Evolutionary conservation across 2,888 invertebrate genomes (phyloP).

Genomic region (Alloscopus bannaensis): DNA sequence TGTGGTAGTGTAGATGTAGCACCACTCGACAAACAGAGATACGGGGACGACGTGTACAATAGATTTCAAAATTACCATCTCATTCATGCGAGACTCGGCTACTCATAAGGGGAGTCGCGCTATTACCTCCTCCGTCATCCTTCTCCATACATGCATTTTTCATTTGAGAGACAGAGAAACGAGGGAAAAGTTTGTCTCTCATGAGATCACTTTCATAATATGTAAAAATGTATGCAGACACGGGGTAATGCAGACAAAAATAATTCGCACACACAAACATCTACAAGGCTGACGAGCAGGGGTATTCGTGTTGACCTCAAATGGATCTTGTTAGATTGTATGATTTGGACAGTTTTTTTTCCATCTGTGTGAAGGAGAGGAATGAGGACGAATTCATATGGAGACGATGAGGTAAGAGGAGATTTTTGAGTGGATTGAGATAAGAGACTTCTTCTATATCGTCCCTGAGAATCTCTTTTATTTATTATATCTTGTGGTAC

Average conservation of each 20-base stretch:
- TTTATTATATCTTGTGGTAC: slow-evolving; percentile 39
- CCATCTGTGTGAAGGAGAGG: background rate
- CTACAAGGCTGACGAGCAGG: too few relatives aligned
- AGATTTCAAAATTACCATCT: slow-evolving; percentile 56
- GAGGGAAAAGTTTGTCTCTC: too few relatives aligned
- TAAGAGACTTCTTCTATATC: slow-evolving; percentile 24
- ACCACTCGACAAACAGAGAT: too few relatives aligned
- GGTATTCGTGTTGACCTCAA: too few relatives aligned
- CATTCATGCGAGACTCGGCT: slow-evolving; percentile 25
- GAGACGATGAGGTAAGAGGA: background rate
- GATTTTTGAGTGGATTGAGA: slow-evolving; percentile 16
- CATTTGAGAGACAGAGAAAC: too few relatives aligned
- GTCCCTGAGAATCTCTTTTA: slow-evolving; percentile 25
- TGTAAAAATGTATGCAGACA: too few relatives aligned
- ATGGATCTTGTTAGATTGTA: too few relatives aligned
- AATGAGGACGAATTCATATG: slow-evolving; percentile 3
- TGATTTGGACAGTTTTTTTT: too few relatives aligned
- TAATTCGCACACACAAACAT: background rate
- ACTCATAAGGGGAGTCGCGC: slow-evolving; percentile 11
- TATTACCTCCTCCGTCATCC: background rate
- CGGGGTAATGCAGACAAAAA: too few relatives aligned
- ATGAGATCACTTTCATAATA: too few relatives aligned
- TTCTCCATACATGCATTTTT: too few relatives aligned
- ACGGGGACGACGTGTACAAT: too few relatives aligned
- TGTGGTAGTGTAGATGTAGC: slow-evolving; percentile 10